Percentiles rank a stretch among this genome's conserved stretches.
Conservation (phyloP, 30 jellyfish, hydroid and myxozoan genomes). For the Phacellophora camtschatica region DNA sequence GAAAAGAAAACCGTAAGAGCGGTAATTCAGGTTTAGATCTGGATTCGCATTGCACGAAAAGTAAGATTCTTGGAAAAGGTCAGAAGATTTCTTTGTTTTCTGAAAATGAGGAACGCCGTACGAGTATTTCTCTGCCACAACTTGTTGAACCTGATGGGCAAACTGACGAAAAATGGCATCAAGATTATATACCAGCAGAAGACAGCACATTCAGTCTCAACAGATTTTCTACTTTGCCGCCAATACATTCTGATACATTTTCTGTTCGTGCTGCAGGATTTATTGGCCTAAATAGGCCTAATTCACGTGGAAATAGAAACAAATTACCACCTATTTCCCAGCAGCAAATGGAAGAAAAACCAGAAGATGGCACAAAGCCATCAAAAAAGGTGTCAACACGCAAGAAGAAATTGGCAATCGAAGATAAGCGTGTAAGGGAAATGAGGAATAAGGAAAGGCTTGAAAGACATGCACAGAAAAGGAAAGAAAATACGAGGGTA, state of each 20-base stretch:
- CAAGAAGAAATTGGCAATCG: not conserved
- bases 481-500: conserved; percentile 18
- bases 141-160: not conserved
- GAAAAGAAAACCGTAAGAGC: too few species aligned
- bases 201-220: conserved; percentile 8
- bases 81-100: not conserved
- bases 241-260: conserved; percentile 25
- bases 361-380: not conserved
- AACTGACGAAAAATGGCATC: not conserved
- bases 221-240: conserved; percentile 18
- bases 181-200: not conserved
- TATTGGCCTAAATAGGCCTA: not conserved
- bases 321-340: conserved; percentile 25
- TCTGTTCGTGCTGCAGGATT: conserved; percentile 1
- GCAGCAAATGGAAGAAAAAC: conserved; percentile 42
- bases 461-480: conserved; percentile 22
- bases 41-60: too few species aligned
- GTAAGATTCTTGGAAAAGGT: too few species aligned
- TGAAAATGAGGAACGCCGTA: not conserved
- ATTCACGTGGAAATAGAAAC: not conserved
- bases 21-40: too few species aligned
- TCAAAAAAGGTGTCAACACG: not conserved
- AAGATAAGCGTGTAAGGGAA: conserved; percentile 12
- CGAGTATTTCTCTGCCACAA: conserved; percentile 7
- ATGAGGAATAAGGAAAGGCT: not conserved